phyloP scores from a whole-genome alignment of 1,140 invertebrate genomes.

The Nixonia krombeini region DNA sequence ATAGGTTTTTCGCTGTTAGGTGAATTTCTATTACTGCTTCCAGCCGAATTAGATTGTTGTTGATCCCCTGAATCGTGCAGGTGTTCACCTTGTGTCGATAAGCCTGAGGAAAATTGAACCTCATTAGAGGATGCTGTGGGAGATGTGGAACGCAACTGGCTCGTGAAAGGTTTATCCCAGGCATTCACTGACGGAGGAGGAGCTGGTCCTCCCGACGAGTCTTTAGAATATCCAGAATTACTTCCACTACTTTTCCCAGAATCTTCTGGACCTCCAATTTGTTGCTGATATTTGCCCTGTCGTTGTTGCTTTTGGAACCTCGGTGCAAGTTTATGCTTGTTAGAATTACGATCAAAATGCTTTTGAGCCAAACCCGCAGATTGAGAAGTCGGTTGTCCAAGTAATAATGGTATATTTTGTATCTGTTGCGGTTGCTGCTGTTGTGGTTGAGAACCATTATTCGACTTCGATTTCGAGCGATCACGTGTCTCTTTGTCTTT shows the following conservation, averaged over 20 bases:
- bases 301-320: conserved; percentile 86
- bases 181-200: conserved; percentile 82
- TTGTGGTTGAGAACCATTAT: conserved; percentile 42
- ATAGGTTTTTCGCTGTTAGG: conserved; percentile 68
- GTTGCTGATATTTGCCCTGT: conserved; percentile 71
- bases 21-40: conserved; percentile 75
- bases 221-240: conserved; percentile 51
- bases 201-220: conserved; percentile 72
- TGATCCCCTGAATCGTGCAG: conserved; percentile 55
- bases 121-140: conserved; percentile 49
- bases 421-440: conserved; percentile 54
- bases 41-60: conserved; percentile 46
- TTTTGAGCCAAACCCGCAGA: conserved; percentile 64
- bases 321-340: conserved; percentile 78
- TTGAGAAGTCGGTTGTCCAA: conserved; percentile 70
- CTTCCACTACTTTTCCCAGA: conserved; percentile 15
- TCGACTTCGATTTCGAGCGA: conserved; percentile 64
- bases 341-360: conserved; percentile 75
- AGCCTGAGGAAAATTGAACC: neutral
- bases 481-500: conserved; percentile 68
- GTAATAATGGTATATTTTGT: conserved; percentile 71
- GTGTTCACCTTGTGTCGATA: conserved; percentile 50
- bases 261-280: conserved; percentile 45
- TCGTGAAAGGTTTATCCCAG: conserved; percentile 87
- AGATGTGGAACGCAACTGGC: conserved; percentile 74